phyloP scores from a whole-genome alignment of 2,797 vertebrate species.

The Sebastolobus altivelis region DNA sequence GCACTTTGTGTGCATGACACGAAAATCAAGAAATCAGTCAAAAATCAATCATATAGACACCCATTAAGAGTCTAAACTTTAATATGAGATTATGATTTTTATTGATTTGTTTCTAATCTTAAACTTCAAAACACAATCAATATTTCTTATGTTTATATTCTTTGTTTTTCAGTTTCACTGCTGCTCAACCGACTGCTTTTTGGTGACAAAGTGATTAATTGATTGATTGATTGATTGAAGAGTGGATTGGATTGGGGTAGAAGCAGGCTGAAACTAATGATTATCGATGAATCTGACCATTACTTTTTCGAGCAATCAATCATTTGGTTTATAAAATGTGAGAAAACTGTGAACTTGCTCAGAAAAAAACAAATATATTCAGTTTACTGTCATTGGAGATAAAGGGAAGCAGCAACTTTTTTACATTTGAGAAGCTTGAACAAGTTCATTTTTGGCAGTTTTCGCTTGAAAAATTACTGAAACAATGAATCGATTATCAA shows the following conservation, averaged over 20 bases:
- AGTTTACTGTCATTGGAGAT: not conserved
- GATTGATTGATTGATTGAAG: not conserved
- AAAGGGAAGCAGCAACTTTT: not conserved
- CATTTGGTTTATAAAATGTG: not conserved
- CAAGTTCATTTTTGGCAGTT: not conserved
- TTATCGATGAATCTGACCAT: not conserved
- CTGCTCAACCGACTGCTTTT: not conserved
- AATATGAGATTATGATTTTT: not conserved
- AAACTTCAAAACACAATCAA: not conserved
- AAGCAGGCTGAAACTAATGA: not conserved
- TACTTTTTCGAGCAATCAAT: not conserved
- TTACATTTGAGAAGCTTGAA: not conserved
- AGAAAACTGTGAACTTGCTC: not conserved
- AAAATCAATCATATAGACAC: not conserved
- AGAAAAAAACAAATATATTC: not conserved
- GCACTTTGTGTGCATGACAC: too few species aligned
- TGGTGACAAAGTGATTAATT: not conserved
- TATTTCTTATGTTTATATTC: not conserved
- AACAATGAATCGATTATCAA: not conserved
- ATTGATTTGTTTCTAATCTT: not conserved
- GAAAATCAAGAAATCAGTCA: not conserved
- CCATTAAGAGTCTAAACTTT: not conserved
- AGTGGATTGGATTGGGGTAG: not conserved
- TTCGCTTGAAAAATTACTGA: not conserved
- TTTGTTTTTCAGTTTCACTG: slow-evolving; percentile 1